A percentile compares a stretch with the other conserved stretches of the same genome.
These are phyloP conservation scores for Chymomyza amoena DNA, from an alignment of 2,888 invertebrate species.

Conservation along the genomic window DNA sequence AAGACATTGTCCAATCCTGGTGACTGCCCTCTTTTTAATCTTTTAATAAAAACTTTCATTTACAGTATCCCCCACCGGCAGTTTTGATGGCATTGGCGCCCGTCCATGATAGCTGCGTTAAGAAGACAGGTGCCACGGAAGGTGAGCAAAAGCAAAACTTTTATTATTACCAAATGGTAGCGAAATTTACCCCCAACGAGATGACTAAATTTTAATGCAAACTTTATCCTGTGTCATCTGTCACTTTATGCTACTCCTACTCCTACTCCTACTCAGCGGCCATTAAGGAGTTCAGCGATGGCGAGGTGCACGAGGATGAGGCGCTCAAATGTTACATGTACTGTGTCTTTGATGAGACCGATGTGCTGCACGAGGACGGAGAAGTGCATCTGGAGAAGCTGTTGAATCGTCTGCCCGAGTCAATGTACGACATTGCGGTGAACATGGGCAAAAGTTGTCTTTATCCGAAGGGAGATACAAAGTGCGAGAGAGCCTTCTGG, in stretches of 20 bases:
- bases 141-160: conserved; percentile 46
- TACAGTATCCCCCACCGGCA: conserved; percentile 71
- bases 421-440: conserved; percentile 59
- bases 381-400: conserved; percentile 67
- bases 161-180: conserved; percentile 9
- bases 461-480: conserved; percentile 60
- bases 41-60: conserved; percentile 18
- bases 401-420: conserved; percentile 52
- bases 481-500: conserved; percentile 73
- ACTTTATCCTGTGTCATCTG: conserved; percentile 24
- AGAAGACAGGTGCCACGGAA: conserved; percentile 71
- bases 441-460: conserved; percentile 65
- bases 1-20: background rate
- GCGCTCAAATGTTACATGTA: conserved; percentile 71
- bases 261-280: conserved; percentile 59
- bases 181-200: conserved; percentile 22
- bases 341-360: conserved; percentile 63
- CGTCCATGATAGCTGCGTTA: conserved; percentile 63
- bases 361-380: conserved; percentile 62
- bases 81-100: conserved; percentile 56
- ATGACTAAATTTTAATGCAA: conserved; percentile 14
- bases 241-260: conserved; percentile 20
- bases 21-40: background rate
- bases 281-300: conserved; percentile 72
- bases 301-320: conserved; percentile 68